These are phyloP conservation scores for Trichopria drosophilae DNA, from an alignment of 2,888 invertebrate genomes.

Conservation along the genomic window DNA sequence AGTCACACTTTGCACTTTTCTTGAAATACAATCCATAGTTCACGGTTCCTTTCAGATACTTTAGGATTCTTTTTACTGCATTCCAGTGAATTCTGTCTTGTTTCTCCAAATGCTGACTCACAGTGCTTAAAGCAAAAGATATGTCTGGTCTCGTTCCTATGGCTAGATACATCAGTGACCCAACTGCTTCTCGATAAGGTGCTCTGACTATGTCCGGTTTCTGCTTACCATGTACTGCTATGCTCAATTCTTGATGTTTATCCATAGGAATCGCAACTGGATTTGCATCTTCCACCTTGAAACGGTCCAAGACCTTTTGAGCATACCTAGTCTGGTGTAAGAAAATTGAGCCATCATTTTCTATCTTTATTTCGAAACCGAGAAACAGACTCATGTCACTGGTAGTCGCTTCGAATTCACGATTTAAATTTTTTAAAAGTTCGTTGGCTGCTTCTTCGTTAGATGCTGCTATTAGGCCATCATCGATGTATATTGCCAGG, in stretches of 20 bases:
- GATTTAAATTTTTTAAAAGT: conserved; percentile 16
- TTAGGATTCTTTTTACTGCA: conserved; percentile 30
- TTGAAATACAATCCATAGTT: conserved; percentile 21
- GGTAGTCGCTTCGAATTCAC: conserved; percentile 7
- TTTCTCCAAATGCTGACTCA: conserved; percentile 17
- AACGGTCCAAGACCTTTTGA: conserved; percentile 17
- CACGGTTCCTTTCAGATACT: conserved; percentile 27
- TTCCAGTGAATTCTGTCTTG: conserved; percentile 29
- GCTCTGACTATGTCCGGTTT: neutral
- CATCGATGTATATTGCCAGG: conserved; percentile 29
- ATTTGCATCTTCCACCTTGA: conserved; percentile 35
- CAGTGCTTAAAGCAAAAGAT: conserved; percentile 21
- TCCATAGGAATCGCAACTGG: conserved; percentile 34
- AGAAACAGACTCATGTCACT: conserved; percentile 20
- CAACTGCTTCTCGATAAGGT: conserved; percentile 32
- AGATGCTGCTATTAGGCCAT: conserved; percentile 28
- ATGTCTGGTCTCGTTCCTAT: conserved; percentile 30
- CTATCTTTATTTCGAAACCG: conserved; percentile 23
- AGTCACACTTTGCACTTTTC: neutral
- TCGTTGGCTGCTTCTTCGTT: neutral
- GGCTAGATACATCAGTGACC: conserved; percentile 29
- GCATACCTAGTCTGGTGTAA: conserved; percentile 24
- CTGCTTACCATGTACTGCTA: neutral
- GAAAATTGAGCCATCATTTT: conserved; percentile 25
- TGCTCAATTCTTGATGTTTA: neutral